These are phyloP conservation scores for Melinopterus prodromus DNA, from an alignment of 2,888 invertebrate species.

Conservation along the genomic window DNA sequence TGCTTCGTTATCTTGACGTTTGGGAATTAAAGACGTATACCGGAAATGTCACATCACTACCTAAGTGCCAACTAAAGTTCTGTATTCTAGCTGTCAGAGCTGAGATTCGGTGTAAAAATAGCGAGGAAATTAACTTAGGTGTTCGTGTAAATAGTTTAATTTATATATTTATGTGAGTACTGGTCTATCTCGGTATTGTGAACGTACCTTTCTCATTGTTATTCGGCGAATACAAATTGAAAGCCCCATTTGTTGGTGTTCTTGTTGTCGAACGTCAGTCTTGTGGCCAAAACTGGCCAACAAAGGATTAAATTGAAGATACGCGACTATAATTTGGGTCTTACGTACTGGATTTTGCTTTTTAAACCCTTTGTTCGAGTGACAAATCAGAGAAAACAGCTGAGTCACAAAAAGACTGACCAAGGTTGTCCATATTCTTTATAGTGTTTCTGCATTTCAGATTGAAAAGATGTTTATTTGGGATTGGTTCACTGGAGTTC, in stretches of 20 bases:
- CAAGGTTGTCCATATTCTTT: conserved; percentile 45
- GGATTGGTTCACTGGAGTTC: conserved; percentile 95
- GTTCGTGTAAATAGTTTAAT: conserved; percentile 36
- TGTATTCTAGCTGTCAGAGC: conserved; percentile 35
- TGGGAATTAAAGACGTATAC: conserved; percentile 27
- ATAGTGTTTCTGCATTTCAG: conserved; percentile 39
- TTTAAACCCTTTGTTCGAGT: conserved; percentile 7
- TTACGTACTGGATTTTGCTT: neutral
- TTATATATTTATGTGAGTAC: conserved; percentile 37
- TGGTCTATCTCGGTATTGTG: neutral
- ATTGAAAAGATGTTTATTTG: conserved; percentile 83
- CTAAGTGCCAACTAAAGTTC: conserved; percentile 50
- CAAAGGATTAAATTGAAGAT: neutral
- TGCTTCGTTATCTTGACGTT: conserved; percentile 5
- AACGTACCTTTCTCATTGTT: conserved; percentile 6
- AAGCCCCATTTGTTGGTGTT: conserved; percentile 19
- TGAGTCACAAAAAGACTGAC: conserved; percentile 43
- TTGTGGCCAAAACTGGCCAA: neutral
- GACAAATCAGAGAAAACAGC: conserved; percentile 39
- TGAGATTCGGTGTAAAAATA: conserved; percentile 28
- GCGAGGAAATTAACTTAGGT: conserved; percentile 27
- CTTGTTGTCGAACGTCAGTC: conserved; percentile 10
- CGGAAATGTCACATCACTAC: conserved; percentile 53
- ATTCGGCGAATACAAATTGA: conserved; percentile 1
- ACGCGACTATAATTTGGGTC: conserved; percentile 10